Percentiles rank a stretch among this genome's conserved stretches.
phyloP scores from a whole-genome alignment of 2,888 invertebrate genomes.

The Shargacucullia verbasci region DNA sequence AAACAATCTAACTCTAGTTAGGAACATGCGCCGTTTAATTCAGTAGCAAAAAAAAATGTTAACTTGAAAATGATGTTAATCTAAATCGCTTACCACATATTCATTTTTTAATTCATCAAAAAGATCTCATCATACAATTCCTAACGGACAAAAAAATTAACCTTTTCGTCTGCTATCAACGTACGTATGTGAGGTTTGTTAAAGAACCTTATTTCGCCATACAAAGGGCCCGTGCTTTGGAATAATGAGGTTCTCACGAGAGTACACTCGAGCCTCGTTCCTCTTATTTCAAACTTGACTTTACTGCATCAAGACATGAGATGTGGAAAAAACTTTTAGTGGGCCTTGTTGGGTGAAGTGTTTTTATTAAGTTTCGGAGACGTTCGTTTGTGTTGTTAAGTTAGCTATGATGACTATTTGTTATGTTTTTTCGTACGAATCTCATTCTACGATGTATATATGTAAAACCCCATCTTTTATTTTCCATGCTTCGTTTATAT shows the following conservation, averaged over 20 bases:
- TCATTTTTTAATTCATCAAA: constrained; percentile 7
- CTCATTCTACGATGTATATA: too few relatives aligned
- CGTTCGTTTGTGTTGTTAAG: background rate
- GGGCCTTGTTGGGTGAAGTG: constrained; percentile 19
- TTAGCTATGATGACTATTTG: background rate
- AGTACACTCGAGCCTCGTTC: constrained; percentile 74
- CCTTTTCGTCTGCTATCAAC: constrained; percentile 13
- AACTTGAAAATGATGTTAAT: background rate
- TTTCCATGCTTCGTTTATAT: too few relatives aligned
- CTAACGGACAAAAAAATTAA: background rate
- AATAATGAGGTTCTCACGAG: constrained; percentile 85
- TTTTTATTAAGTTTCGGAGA: constrained; percentile 3
- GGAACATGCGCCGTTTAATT: too few relatives aligned
- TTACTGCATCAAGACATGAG: constrained; percentile 69
- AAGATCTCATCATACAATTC: background rate
- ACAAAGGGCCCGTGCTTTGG: constrained; percentile 86
- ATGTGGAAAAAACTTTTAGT: constrained; percentile 58
- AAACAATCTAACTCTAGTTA: too few relatives aligned
- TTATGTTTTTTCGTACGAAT: background rate
- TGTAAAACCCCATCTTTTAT: too few relatives aligned
- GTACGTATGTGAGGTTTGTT: constrained; percentile 82
- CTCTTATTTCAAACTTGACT: constrained; percentile 82
- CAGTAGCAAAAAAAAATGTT: too few relatives aligned
- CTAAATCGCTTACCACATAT: background rate
- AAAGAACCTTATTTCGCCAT: constrained; percentile 86